Evolutionary conservation across 1,140 invertebrate species (phyloP).

Genomic region (Brachionus koreanus): DNA sequence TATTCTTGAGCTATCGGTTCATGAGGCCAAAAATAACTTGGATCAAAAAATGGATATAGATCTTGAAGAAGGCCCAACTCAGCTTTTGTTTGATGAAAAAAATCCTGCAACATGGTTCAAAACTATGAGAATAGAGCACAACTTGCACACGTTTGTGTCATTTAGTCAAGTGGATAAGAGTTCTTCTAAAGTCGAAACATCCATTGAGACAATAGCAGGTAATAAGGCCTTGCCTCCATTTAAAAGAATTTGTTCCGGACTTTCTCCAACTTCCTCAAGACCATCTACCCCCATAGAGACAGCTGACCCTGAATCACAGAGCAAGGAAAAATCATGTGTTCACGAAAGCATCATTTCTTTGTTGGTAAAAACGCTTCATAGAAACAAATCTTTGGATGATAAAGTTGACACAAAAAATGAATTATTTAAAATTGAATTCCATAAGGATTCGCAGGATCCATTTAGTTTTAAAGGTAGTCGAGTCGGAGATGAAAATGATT

Average conservation of each 20-base stretch:
- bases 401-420: slow-evolving; percentile 48
- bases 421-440: slow-evolving; percentile 39
- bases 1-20: slow-evolving; percentile 76
- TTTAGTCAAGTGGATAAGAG: slow-evolving; percentile 63
- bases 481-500: slow-evolving; percentile 82
- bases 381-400: slow-evolving; percentile 62
- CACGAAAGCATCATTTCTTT: slow-evolving; percentile 85
- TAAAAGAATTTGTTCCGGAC: slow-evolving; percentile 48
- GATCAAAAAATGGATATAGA: not conserved
- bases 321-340: not conserved
- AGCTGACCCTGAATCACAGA: not conserved
- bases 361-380: slow-evolving; percentile 5
- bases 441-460: slow-evolving; percentile 46
- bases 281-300: not conserved
- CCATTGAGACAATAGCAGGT: not conserved
- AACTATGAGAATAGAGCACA: slow-evolving; percentile 71
- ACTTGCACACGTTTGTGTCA: slow-evolving; percentile 68
- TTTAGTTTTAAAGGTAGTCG: slow-evolving; percentile 51
- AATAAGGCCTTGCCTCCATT: slow-evolving; percentile 52
- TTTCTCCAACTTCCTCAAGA: slow-evolving; percentile 57
- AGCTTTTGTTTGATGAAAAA: slow-evolving; percentile 22
- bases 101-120: slow-evolving; percentile 70
- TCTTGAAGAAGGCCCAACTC: not conserved
- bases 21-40: slow-evolving; percentile 51
- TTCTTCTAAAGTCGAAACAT: slow-evolving; percentile 46